These are phyloP conservation scores for Apodemia duryi DNA, from an alignment of 2,888 invertebrate species.

Conservation along the genomic window DNA sequence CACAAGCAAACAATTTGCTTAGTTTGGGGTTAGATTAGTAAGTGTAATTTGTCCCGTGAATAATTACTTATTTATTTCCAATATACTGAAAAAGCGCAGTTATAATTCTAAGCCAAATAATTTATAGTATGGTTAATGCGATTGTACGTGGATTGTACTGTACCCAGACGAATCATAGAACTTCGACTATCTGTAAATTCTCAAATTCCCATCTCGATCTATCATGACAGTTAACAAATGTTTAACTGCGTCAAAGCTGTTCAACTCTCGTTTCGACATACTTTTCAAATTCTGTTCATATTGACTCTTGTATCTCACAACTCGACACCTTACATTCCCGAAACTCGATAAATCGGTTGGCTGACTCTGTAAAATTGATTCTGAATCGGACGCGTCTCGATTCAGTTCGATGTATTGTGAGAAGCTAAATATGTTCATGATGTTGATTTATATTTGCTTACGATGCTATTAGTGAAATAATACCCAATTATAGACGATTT, in stretches of 20 bases:
- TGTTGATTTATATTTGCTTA: background rate
- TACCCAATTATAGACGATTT: too few relatives aligned
- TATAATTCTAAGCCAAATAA: too few relatives aligned
- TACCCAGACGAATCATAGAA: background rate
- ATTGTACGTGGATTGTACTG: too few relatives aligned
- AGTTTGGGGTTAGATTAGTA: too few relatives aligned
- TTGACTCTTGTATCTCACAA: constrained; percentile 22
- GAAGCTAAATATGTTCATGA: constrained; percentile 10
- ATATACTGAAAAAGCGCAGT: too few relatives aligned
- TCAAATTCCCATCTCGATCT: constrained; percentile 1
- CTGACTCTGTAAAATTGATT: constrained; percentile 37
- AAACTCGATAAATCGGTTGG: constrained; percentile 37
- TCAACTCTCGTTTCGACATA: constrained; percentile 17
- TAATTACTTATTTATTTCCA: too few relatives aligned
- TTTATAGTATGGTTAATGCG: too few relatives aligned
- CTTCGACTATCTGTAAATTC: background rate
- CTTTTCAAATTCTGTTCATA: constrained; percentile 22
- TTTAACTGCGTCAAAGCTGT: constrained; percentile 6
- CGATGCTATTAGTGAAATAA: too few relatives aligned
- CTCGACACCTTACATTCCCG: constrained; percentile 30
- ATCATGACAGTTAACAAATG: constrained; percentile 13
- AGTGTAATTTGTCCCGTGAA: too few relatives aligned
- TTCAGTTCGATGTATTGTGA: constrained; percentile 31
- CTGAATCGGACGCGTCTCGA: constrained; percentile 30
- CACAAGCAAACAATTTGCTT: too few relatives aligned